Evolutionary conservation across 2,888 invertebrate genomes (phyloP), one percentile per base, ranked within the genome.

Genomic region (Euclidia mi): DNA sequence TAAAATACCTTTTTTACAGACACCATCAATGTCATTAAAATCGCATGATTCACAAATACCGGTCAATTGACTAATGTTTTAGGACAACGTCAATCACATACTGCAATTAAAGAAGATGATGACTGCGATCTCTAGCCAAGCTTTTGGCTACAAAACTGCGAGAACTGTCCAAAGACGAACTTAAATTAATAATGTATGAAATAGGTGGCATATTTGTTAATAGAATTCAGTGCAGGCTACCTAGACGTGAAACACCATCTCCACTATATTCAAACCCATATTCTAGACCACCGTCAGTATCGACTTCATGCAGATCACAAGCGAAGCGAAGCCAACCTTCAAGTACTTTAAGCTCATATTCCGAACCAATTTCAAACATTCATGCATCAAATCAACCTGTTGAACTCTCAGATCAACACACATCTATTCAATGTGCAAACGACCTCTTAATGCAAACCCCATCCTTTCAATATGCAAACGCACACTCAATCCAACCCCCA

Each of bases 141-240:
- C 32, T 66, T n/a, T 43, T 66, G 34, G 66, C 70, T 15, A 65
- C 2, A 62, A 73, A 68, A 37, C 46, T 73, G n/a, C 43, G 68
- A 14, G 58, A 63, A 60, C 47, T 73, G 15, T 37, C 68, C 2
- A 46, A 41, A 15, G 57, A 65, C 12, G 61, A 68, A 59, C 20
- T 68, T 9, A 51, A 48, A 45, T 9, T 60, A 15, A 47, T 73
- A 9, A 65, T 69, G 63, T 65, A 63, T 50, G 43, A 68, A 57
- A 73, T 55, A 65, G 66, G 76, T 41, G 62, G 57, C 32, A 53
- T 65, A 45, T 66, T 69, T 63, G 38, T 64, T 14, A 56, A 63
- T 20, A 43, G 47, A 44, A 44, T 58, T 38, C 18, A 38, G 11
- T n/a, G 11, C 3, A 38, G 38, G 38, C 20, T 20, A 61, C 35